Conservation (phyloP, 2,113 vertebrate genomes). For the Vireo altiloquus region DNA sequence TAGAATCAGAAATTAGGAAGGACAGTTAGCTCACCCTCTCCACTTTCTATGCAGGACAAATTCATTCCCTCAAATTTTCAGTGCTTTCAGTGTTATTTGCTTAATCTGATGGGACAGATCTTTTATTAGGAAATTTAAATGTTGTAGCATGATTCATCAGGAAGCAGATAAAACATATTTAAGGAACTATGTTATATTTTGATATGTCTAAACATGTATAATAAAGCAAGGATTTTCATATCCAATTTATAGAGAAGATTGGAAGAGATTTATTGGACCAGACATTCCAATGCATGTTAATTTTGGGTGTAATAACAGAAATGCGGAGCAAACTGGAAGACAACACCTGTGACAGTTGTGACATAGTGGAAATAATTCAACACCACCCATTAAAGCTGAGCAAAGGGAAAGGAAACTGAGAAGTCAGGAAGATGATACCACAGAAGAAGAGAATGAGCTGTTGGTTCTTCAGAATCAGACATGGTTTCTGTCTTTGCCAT, state of each 20-base stretch:
- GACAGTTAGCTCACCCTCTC: neutral
- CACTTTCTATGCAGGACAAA: neutral
- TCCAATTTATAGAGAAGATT: neutral
- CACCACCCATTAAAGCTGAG: neutral
- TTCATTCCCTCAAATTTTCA: neutral
- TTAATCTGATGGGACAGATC: neutral
- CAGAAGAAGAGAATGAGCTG: neutral
- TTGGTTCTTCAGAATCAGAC: neutral
- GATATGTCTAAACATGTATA: neutral
- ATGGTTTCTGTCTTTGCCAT: neutral
- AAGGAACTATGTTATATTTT: neutral
- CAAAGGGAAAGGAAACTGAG: neutral
- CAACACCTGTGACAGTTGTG: neutral
- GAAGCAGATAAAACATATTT: constrained; percentile 13
- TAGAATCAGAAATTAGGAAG: neutral
- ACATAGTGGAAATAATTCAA: neutral
- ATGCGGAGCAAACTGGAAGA: neutral
- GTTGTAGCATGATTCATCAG: neutral
- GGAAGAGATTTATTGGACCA: neutral
- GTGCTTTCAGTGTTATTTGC: neutral
- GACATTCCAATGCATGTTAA: neutral
- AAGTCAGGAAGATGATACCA: neutral
- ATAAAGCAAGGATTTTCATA: neutral
- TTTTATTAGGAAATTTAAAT: constrained; percentile 6
- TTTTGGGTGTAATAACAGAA: neutral